These are phyloP conservation scores for Mesitornis unicolor DNA, from an alignment of 2,113 vertebrate species.

Conservation along the genomic window DNA sequence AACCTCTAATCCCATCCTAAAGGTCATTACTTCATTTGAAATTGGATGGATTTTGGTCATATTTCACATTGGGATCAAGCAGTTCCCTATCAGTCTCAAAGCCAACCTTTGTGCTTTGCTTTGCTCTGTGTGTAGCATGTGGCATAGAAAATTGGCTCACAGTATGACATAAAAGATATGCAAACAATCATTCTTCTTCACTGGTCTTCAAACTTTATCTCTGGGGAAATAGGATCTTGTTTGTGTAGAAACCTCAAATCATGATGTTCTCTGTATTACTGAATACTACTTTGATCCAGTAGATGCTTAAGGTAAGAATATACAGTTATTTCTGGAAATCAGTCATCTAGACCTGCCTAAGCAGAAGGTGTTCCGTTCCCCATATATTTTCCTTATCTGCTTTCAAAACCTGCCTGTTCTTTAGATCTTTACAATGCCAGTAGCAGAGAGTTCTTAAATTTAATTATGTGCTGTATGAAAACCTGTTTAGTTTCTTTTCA, in stretches of 20 bases:
- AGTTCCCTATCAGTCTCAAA: background rate
- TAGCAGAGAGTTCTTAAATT: background rate
- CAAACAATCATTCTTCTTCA: background rate
- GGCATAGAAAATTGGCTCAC: background rate
- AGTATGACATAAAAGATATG: background rate
- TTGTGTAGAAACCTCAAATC: background rate
- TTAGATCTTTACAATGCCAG: background rate
- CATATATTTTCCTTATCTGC: background rate
- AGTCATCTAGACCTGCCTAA: background rate
- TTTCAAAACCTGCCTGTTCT: background rate
- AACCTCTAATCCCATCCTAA: background rate
- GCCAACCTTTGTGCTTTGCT: background rate
- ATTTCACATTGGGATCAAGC: background rate
- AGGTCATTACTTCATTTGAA: background rate
- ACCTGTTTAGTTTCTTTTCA: background rate
- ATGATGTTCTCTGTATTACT: background rate
- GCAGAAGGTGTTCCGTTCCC: background rate
- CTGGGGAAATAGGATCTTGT: background rate
- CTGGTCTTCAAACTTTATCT: background rate
- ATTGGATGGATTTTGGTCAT: background rate
- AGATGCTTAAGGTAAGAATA: background rate
- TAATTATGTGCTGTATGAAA: background rate
- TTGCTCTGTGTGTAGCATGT: background rate
- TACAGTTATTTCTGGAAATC: background rate
- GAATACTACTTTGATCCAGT: background rate